Conservation (phyloP, 2,113 vertebrate species). For the Microtus montanus region DNA sequence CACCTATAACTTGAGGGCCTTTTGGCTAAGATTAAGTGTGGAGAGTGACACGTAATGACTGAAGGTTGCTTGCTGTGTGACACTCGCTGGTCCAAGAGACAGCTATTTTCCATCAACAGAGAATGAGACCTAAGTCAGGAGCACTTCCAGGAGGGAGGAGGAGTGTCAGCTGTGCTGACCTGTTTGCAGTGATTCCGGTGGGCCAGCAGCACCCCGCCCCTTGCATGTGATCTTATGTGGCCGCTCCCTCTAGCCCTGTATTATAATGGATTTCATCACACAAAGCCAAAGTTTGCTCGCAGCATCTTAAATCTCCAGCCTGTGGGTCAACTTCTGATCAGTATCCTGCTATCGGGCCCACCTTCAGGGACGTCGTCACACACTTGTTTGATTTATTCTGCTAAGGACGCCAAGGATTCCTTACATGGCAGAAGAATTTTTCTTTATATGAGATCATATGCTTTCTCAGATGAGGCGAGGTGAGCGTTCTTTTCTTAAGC, state of each 20-base stretch:
- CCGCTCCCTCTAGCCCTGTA: conserved; percentile 27
- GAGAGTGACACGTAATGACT: not conserved
- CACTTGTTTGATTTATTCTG: conserved; percentile 17
- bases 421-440: not conserved
- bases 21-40: not conserved
- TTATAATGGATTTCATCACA: not conserved
- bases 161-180: not conserved
- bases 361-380: not conserved
- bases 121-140: not conserved
- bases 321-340: not conserved
- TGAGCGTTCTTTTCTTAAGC: not conserved
- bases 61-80: not conserved
- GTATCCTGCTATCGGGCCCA: not conserved
- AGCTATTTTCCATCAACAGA: not conserved
- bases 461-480: not conserved
- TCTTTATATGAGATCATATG: not conserved
- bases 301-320: conserved; percentile 16
- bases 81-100: not conserved
- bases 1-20: not conserved
- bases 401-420: not conserved
- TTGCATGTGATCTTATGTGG: not conserved
- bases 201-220: not conserved
- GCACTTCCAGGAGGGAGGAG: not conserved
- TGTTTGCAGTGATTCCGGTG: not conserved
- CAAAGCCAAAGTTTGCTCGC: conserved; percentile 34